Conservation (phyloP, 2,888 invertebrate species). For the Noctua janthe region DNA sequence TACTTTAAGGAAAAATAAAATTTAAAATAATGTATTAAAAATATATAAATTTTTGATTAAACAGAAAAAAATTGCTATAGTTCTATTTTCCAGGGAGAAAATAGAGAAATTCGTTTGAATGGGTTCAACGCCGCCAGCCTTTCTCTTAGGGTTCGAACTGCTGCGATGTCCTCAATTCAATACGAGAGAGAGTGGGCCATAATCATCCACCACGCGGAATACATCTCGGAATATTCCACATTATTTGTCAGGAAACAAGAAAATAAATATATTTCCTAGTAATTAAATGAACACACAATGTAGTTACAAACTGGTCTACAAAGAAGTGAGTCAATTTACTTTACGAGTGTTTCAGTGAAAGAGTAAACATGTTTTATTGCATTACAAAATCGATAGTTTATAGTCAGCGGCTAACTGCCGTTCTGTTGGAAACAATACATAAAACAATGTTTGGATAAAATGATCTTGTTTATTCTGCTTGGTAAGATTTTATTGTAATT, state of each 20-base stretch:
- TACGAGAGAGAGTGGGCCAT: neutral
- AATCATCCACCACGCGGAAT: neutral
- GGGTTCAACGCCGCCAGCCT: neutral
- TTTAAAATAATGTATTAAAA: too few species aligned
- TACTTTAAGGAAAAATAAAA: too few species aligned
- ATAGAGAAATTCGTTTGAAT: neutral
- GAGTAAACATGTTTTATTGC: conserved; percentile 57
- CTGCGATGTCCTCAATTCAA: neutral
- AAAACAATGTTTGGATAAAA: conserved; percentile 66
- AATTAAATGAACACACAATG: conserved; percentile 37
- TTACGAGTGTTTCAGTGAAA: conserved; percentile 45
- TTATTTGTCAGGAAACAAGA: neutral
- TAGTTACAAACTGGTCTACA: conserved; percentile 6
- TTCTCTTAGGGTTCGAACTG: neutral
- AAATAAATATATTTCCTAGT: neutral
- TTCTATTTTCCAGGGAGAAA: neutral
- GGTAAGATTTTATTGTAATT: conserved; percentile 63
- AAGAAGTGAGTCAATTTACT: conserved; percentile 50
- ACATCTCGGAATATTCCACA: neutral
- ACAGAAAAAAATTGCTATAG: neutral
- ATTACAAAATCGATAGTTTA: conserved; percentile 29
- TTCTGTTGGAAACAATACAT: conserved; percentile 22
- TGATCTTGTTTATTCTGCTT: conserved; percentile 68
- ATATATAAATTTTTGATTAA: too few species aligned
- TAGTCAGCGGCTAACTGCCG: conserved; percentile 26